These are phyloP conservation scores for Myodes glareolus DNA, from an alignment of 2,113 vertebrate genomes.

Conservation along the genomic window DNA sequence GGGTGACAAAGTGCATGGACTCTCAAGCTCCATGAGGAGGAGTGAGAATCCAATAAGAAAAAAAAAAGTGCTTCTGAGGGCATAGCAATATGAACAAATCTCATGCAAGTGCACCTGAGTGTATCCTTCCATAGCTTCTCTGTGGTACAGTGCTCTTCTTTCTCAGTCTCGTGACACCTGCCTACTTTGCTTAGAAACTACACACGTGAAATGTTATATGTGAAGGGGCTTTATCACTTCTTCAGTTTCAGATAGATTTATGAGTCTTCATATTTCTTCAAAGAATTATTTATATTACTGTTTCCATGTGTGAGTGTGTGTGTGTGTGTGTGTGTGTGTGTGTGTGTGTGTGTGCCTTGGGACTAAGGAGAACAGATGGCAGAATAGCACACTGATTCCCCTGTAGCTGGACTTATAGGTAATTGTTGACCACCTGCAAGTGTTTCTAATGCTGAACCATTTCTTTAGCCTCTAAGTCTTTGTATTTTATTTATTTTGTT, in stretches of 20 bases:
- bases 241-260: slow-evolving; percentile 7
- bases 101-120: not conserved
- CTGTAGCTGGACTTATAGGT: not conserved
- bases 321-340: not conserved
- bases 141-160: not conserved
- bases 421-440: not conserved
- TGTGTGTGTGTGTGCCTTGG: not conserved
- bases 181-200: not conserved
- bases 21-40: slow-evolving; percentile 61
- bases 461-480: not conserved
- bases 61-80: slow-evolving; percentile 28
- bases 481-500: not conserved
- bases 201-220: not conserved
- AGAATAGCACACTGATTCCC: not conserved
- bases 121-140: not conserved
- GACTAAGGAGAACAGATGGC: too few relatives aligned
- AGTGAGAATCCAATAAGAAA: slow-evolving; percentile 60
- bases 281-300: not conserved
- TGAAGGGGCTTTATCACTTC: not conserved
- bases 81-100: slow-evolving; percentile 38
- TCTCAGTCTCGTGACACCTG: not conserved
- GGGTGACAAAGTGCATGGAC: slow-evolving; percentile 70
- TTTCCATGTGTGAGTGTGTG: not conserved
- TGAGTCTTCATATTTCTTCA: not conserved
- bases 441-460: not conserved